Evolutionary conservation across 2,888 invertebrate species (phyloP).

Genomic region (Parasteatoda lunata): DNA sequence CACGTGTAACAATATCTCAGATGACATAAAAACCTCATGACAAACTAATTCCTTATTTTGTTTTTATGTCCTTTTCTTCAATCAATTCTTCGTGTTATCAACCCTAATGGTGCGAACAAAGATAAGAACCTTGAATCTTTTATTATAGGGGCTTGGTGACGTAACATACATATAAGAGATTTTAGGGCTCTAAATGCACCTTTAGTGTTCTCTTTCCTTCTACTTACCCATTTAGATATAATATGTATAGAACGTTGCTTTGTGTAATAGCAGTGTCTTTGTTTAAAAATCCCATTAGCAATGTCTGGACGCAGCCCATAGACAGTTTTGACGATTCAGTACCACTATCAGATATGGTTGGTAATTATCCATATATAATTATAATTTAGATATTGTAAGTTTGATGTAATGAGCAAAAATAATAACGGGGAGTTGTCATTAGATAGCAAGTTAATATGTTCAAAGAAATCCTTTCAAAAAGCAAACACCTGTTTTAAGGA

Average conservation of each 20-base stretch:
- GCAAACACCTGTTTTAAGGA: no score
- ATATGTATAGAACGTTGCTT: constrained; percentile 15
- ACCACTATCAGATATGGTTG: constrained; percentile 55
- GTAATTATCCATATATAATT: constrained; percentile 14
- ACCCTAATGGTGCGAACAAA: constrained; percentile 17
- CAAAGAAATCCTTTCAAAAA: no score
- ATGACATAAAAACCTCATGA: constrained; percentile 10
- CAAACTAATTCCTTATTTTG: neutral
- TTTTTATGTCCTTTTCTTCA: constrained; percentile 22
- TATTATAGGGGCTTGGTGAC: constrained; percentile 62
- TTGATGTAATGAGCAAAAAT: neutral
- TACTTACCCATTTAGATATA: neutral
- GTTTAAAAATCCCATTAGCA: constrained; percentile 5
- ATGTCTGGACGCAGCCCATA: constrained; percentile 26
- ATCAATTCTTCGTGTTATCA: constrained; percentile 41
- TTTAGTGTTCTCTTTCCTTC: neutral
- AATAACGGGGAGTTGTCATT: neutral
- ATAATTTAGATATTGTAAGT: neutral
- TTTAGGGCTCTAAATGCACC: constrained; percentile 27
- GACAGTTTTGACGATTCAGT: constrained; percentile 43
- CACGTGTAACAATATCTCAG: neutral
- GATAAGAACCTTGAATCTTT: constrained; percentile 65
- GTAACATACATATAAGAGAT: constrained; percentile 45
- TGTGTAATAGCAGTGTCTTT: constrained; percentile 36
- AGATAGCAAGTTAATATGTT: no score